phyloP scores from a whole-genome alignment of 2,797 vertebrate genomes.

The Sebastiscus albofasciatus region DNA sequence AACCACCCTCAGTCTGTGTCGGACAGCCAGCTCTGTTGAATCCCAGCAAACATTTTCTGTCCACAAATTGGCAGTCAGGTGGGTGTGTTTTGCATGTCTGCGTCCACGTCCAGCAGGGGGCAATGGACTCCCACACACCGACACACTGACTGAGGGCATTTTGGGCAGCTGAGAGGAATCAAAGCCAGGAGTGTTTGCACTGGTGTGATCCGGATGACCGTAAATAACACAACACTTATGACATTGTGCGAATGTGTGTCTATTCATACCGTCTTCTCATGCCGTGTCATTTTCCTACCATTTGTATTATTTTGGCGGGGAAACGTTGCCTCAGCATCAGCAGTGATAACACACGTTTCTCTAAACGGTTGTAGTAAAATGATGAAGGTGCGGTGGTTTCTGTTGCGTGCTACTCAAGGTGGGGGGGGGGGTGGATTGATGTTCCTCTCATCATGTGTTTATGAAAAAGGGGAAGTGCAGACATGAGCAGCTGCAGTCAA shows the following conservation, averaged over 20 bases:
- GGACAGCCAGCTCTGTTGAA: conserved; percentile 20
- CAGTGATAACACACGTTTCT: neutral
- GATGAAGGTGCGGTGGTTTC: conserved; percentile 27
- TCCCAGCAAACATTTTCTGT: conserved; percentile 31
- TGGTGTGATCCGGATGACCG: conserved; percentile 18
- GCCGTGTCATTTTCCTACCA: neutral
- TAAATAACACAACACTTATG: conserved; percentile 29
- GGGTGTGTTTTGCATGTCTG: conserved; percentile 3
- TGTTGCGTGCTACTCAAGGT: neutral
- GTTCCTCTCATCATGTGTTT: conserved; percentile 32
- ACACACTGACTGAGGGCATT: conserved; percentile 28
- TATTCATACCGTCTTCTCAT: neutral
- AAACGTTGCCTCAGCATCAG: neutral
- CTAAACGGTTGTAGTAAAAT: conserved; percentile 32
- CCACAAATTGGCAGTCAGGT: conserved; percentile 12
- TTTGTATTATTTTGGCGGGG: conserved; percentile 23
- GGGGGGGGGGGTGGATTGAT: conserved; percentile 23
- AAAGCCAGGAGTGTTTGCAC: conserved; percentile 25
- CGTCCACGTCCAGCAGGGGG: conserved; percentile 74
- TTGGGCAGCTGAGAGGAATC: conserved; percentile 27
- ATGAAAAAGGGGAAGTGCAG: conserved; percentile 50
- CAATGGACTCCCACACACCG: conserved; percentile 50
- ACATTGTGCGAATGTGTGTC: neutral
- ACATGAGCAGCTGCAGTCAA: conserved; percentile 61
- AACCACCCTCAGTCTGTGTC: conserved; percentile 3